Evolutionary conservation across 2,888 invertebrate genomes (phyloP), one percentile per base, ranked within the genome.

Genomic region (Ophonus ardosiacus): DNA sequence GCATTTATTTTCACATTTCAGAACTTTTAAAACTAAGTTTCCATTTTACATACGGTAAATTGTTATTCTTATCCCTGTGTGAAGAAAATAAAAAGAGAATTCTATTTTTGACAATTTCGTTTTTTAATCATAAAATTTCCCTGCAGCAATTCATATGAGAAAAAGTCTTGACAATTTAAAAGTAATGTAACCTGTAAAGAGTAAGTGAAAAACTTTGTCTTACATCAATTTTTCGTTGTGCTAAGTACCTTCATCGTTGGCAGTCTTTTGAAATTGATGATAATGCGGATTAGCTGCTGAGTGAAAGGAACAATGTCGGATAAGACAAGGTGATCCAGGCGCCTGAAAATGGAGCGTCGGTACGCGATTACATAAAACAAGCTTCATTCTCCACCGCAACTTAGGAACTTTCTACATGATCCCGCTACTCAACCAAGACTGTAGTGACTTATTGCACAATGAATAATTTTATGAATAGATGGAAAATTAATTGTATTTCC

Each of bases 251-350:
- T 51, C 43, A 51, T 51, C 43, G 43, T 51, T 51, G 43, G 43
- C 43, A 51, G 43, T 15, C 59, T n/a, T 68, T 13, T 68, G 31
- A 38, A 65, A 68, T 68, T 68, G 68, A 68, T 68, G 68, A 68
- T 68, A 68, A 68, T 68, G n/a, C 68, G 68, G 68, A 68, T 68
- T 38, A 38, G 68, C 15, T n/a, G 31, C 15, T 68, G 68, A 68
- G 68, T 63, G 63, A 63, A 63, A 38, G 68, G 31, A 31, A 68
- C 68, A 68, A 68, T 38, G 68, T 68, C 13, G 68, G 68, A 68
- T 68, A 68, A 68, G 68, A 68, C 68, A 68, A 68, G 68, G 68
- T 68, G 68, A 68, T 68, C 68, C 15, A 59, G 59, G n/a, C 17
- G 17, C 59, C 31, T 68, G 68, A 38, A 63, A 63, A 68, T 38